Evolutionary conservation across 2,113 vertebrate genomes (phyloP).

Genomic region (Mohoua ochrocephala): DNA sequence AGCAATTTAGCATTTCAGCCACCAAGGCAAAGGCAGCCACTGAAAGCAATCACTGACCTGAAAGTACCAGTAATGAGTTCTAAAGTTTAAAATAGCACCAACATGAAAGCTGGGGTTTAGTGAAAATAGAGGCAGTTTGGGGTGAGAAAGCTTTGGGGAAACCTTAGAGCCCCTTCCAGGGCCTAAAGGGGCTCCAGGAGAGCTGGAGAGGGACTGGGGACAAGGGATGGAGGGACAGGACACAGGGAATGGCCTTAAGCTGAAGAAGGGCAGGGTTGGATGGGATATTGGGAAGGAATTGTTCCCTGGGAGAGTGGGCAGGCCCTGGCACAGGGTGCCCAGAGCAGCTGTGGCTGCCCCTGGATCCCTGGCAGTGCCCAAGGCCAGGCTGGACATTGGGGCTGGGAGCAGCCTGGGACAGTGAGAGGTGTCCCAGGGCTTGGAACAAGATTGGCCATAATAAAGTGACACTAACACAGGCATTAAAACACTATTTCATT

Average conservation of each 20-base stretch:
- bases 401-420: background rate
- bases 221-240: background rate
- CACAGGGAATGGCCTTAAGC: background rate
- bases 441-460: background rate
- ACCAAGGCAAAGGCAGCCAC: background rate
- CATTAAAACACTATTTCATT: background rate
- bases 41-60: background rate
- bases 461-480: background rate
- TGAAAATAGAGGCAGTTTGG: background rate
- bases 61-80: background rate
- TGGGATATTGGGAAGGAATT: background rate
- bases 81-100: background rate
- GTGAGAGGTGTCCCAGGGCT: background rate
- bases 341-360: background rate
- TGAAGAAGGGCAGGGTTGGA: background rate
- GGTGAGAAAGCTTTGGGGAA: background rate
- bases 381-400: background rate
- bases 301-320: rapidly evolving
- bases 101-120: background rate
- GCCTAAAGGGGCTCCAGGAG: background rate
- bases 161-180: background rate
- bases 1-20: background rate
- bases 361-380: background rate
- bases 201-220: background rate
- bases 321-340: background rate